Evolutionary conservation across 2,113 vertebrate species (phyloP), one percentile per base, ranked within the genome.

Genomic region (Pimephales promelas): DNA sequence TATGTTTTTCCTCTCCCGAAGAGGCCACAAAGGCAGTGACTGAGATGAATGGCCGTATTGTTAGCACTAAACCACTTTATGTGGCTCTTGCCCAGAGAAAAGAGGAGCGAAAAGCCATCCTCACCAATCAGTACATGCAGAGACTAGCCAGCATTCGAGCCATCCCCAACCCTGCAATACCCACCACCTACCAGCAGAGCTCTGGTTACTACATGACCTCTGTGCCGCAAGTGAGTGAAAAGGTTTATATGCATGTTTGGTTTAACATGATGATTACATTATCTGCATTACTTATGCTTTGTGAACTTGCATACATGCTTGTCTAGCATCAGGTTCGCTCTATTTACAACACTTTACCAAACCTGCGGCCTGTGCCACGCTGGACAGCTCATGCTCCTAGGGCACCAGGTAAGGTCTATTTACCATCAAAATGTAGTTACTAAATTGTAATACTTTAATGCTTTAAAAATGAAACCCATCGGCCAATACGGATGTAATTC

Each of bases 1-100:
- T 99, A 87, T 99, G 98, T 91, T 99, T 99, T 92, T 98, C 97
- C 43, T 98, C 97, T 70, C 97, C 97, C 34, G 97, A 99, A 90
- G 97, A 99, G 90, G 98, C 98, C 0, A 99, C 97, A 0, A 99
- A 98, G 91, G 97, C 98, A 0, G 97, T 99, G 76, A 99, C 98
- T 0, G 98, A 99, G 88, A 99, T 99, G 98, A 99, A 99, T 0
- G 98, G 98, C 24, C 92, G 97, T 20, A 97, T 99, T 0, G 93
- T 99, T 79, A 95, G 97, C 57, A 97, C 97, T 2, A 99, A 99
- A 90, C 98, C 98, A 0, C 95, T 99, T 57, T 99, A 99, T 0
- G 97, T 99, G 0, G 97, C 97, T 0, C 94, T 99, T 8, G 98
- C 98, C 7, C 97, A 99, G 85, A 94, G 97, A 77, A 97, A 97